Evolutionary conservation across 2,888 invertebrate species (phyloP), one percentile per base, ranked within the genome.

Genomic region (Microctonus aethiopoides): DNA sequence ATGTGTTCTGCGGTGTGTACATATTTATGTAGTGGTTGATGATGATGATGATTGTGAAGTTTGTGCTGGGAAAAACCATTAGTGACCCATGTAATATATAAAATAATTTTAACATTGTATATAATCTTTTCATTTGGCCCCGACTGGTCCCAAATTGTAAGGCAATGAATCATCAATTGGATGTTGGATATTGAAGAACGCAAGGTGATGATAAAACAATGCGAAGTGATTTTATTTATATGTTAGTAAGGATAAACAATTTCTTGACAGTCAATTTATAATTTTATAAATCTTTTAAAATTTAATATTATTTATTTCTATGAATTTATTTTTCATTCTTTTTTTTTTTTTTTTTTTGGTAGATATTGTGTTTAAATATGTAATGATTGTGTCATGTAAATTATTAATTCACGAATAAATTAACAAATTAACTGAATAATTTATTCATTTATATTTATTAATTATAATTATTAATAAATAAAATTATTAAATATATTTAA

Each of bases 1-100:
- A 70, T 79, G 75, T 77, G 74, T 72, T 76, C 76, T 74, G 66
- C 39, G 41, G 36, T 59, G n/a, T n/a, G n/a, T n/a, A n/a, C n/a
- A n/a, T n/a, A n/a, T n/a, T n/a, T n/a, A n/a, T n/a, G n/a, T n/a
- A n/a, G n/a, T n/a, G n/a, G n/a, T n/a, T 29, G 29, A 7, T 7
- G 29, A 5, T 7, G 34, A 4, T 9, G 7, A 67, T 20, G 32
- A 51, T 32, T 11, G 32, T 41, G 5, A 36, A 36, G 34, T 41
- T 7, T 16, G 22, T 46, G 26, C 69, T 64, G 73, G 60, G 51
- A 76, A 74, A 75, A 70, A 74, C 71, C 72, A 32, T 63, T 39
- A 76, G 52, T 52, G 52, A 71, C 65, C 39, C 72, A 22, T 34
- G 39, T 57, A 70, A 24, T 29, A 26, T 62, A n/a, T n/a, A n/a